Base-by-base conservation (phyloP, 2,113 vertebrate genomes). In the Vireo altiloquus region DNA sequence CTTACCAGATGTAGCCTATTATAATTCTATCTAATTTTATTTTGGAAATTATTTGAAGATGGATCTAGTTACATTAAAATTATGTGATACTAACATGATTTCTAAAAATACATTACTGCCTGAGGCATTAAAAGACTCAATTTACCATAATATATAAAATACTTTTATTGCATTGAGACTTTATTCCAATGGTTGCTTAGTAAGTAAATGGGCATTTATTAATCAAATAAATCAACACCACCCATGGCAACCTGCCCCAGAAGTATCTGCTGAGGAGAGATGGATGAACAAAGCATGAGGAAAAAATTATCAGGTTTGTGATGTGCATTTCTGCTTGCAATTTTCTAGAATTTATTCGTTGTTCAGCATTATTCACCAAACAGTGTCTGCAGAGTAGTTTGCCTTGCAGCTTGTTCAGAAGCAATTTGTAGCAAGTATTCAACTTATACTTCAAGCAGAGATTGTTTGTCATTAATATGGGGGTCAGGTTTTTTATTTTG, bases 11-110 rank as follows among this genome's bases (percentile, higher is more conserved):
- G 97, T 87, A 96, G 81, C 9, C 54, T 44, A 96, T 97, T 96
- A 95, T 78, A 92, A 87, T 94, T 95, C 94, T 96, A 91, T 94
- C 86, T 97, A 65, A 93, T 97, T 97, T 92, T 89, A 95, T 96
- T 97, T 97, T 89, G 82, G 92, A 95, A 96, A 97, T 74, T 87
- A 96, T 95, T 91, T 95, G 95, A 97, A 97, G 94, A 97, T 95
- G 94, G 92, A 97, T 78, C 86, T 92, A 76, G 69, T 94, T 96
- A 83, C 78, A 79, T 92, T 92, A 94, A 95, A 96, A 91, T 84
- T 70, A 86, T 78, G 61, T 53, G 94, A 93, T 89, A 57, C 94
- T 65, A 92, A 92, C 31, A 88, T 37, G 82, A 89, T 90, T 97
- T 90, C 77, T 77, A 87, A 97, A 96, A 96, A 65, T 71, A 69